A percentile compares a stretch with the other conserved stretches of the same genome.
These are phyloP conservation scores for Sericinus montela DNA, from an alignment of 2,888 invertebrate species.

Conservation along the genomic window DNA sequence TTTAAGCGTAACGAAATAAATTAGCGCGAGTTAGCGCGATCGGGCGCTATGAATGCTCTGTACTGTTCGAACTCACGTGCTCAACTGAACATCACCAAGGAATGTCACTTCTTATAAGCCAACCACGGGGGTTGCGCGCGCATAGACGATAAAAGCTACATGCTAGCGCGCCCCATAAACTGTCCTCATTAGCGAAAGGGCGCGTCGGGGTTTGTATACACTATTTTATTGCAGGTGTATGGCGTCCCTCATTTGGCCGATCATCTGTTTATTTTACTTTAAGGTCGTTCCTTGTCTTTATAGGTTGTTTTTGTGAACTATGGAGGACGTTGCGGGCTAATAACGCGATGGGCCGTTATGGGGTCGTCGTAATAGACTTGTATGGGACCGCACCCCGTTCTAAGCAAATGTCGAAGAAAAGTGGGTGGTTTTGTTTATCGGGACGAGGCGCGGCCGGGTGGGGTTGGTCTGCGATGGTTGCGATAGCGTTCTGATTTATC, in stretches of 20 bases:
- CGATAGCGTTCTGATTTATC: constrained; percentile 57
- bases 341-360: constrained; percentile 53
- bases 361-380: constrained; percentile 49
- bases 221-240: constrained; percentile 64
- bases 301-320: constrained; percentile 57
- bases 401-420: constrained; percentile 60
- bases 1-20: constrained; percentile 51
- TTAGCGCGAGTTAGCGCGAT: constrained; percentile 54
- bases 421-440: constrained; percentile 52
- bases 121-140: constrained; percentile 65
- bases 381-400: constrained; percentile 59
- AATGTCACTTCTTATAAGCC: constrained; percentile 61
- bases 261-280: constrained; percentile 71
- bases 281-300: constrained; percentile 67
- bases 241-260: constrained; percentile 56
- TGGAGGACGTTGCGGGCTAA: constrained; percentile 43
- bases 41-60: constrained; percentile 28
- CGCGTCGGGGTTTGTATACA: constrained; percentile 60
- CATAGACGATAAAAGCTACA: constrained; percentile 68
- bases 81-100: constrained; percentile 45
- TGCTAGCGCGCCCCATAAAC: constrained; percentile 68
- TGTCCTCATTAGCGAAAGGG: constrained; percentile 74
- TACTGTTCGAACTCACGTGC: constrained; percentile 42
- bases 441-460: constrained; percentile 52
- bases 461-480: constrained; percentile 34